Conservation (phyloP, 2,113 vertebrate species). For the Grus americana region DNA sequence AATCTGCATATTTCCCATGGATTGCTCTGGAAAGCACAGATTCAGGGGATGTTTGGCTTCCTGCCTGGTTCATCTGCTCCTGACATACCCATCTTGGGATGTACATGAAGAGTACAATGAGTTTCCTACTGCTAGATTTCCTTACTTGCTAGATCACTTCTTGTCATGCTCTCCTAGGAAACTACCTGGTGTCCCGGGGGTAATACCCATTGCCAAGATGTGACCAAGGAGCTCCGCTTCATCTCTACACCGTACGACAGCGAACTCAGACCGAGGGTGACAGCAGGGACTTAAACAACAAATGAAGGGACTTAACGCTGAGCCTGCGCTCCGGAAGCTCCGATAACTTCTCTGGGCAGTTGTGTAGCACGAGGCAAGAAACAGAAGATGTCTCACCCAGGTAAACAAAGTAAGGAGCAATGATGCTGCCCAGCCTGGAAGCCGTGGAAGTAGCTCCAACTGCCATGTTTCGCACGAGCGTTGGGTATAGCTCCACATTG, state of each 20-base stretch:
- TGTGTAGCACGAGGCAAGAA: neutral
- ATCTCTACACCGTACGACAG: neutral
- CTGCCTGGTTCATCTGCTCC: neutral
- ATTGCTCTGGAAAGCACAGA: neutral
- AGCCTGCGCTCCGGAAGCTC: neutral
- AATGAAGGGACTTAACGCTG: neutral
- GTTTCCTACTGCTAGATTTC: neutral
- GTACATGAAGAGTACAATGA: rapidly evolving
- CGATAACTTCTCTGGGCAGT: neutral
- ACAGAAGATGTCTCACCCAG: conserved; percentile 74
- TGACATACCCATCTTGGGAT: rapidly evolving
- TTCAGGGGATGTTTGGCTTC: neutral
- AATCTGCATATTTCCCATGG: neutral
- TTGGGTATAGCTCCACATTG: conserved; percentile 88
- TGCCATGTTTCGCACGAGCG: conserved; percentile 85
- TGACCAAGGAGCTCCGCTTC: neutral
- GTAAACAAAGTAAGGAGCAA: conserved; percentile 88
- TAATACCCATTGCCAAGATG: neutral
- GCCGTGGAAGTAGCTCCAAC: conserved; percentile 85
- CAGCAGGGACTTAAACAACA: neutral
- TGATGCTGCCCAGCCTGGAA: conserved; percentile 84
- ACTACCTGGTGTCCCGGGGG: neutral
- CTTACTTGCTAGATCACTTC: neutral
- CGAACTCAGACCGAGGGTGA: neutral
- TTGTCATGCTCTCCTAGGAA: neutral